phyloP scores from a whole-genome alignment of 2,113 vertebrate genomes.

The Strix uralensis region DNA sequence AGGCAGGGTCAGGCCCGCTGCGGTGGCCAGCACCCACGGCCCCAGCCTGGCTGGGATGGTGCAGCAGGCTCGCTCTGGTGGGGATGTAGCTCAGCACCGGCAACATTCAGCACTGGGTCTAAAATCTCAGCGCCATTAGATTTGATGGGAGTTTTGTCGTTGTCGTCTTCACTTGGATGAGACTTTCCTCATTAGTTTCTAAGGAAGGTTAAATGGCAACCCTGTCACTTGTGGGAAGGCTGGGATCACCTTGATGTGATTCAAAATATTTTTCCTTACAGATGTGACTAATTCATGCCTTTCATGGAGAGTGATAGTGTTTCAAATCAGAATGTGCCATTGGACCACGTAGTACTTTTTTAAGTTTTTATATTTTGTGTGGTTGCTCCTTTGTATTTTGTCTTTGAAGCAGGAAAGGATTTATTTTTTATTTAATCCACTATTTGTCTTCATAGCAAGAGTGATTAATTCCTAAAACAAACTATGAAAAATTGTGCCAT shows the following conservation, averaged over 20 bases:
- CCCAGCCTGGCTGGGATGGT: background rate
- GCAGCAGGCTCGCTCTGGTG: background rate
- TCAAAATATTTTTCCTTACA: background rate
- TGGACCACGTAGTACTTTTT: background rate
- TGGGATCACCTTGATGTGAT: background rate
- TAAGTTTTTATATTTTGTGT: background rate
- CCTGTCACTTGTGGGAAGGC: background rate
- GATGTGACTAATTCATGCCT: background rate
- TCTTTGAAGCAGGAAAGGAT: background rate
- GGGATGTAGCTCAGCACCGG: background rate
- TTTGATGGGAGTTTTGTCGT: background rate
- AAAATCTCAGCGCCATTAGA: background rate
- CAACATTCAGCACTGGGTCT: background rate
- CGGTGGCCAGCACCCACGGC: accelerated
- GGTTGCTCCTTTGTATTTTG: background rate
- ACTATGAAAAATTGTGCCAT: background rate
- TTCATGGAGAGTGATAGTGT: background rate
- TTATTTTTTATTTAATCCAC: background rate
- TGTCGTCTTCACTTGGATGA: accelerated
- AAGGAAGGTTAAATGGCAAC: background rate
- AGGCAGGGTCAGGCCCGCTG: background rate
- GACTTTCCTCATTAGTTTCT: background rate
- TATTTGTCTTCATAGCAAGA: background rate
- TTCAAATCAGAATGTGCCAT: background rate
- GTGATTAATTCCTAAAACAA: background rate